Base-by-base conservation (phyloP, 2,888 invertebrate species). In the Acanthosepion esculentum region DNA sequence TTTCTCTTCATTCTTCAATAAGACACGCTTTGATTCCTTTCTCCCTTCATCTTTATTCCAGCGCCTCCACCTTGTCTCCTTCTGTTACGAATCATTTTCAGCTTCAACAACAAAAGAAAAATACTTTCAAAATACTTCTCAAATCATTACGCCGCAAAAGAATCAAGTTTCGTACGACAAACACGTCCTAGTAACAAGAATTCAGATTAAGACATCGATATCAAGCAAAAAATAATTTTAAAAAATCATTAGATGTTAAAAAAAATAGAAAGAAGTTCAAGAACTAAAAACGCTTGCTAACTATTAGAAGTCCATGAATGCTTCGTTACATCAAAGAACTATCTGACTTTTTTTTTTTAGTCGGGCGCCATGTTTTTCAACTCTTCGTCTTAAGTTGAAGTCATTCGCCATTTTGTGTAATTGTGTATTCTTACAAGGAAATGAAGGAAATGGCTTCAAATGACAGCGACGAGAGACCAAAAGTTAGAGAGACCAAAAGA, bases 151-250 rank as follows among this genome's bases (percentile, higher is more conserved):
- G 12, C 78, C n/a, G 15, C 15, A 78, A 78, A 29, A 78, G 78
- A n/a, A 78, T n/a, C 78, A 78, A 33, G 33, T 78, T 78, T 78
- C 78, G 33, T 78, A 78, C n/a, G 33, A 78, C n/a, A 78, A 78
- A 78, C 78, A 78, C 78, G 78, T 78, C 78, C n/a, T n/a, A 78
- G 78, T 78, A n/a, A 78, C 78, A 78, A 78, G 59, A 59, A 59
- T 59, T 59, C 59, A 59, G 59, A 59, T 59, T 59, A 59, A 59
- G 59, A 20, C 78, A n/a, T 78, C 78, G 20, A 78, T 78, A 78
- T 12, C n/a, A 78, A 8, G 15, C 33, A 78, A 78, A 78, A 78
- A 78, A 78, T 78, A 15, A n/a, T 78, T 78, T 78, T 78, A 78
- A 3, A n/a, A 78, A 78, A 78, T 78, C 78, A 78, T 78, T 78